phyloP scores from a whole-genome alignment of 2,888 invertebrate genomes.

The Lycia hirtaria region DNA sequence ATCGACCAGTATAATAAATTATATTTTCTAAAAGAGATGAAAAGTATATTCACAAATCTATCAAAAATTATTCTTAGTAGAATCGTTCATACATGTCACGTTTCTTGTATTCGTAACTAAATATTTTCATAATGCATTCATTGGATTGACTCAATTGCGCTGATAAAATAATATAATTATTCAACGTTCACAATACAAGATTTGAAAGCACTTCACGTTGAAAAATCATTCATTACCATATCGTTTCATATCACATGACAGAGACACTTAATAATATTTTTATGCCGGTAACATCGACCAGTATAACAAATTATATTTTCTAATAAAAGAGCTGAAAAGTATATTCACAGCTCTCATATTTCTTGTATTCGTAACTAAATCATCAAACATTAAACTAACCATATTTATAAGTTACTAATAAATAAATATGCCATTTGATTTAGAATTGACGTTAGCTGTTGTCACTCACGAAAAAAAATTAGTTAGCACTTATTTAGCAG shows the following conservation, averaged over 20 bases:
- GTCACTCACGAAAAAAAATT: constrained; percentile 65
- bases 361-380: constrained; percentile 2
- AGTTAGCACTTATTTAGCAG: constrained; percentile 77
- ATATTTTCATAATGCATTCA: constrained; percentile 30
- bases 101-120: background rate
- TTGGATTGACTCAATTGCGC: constrained; percentile 5
- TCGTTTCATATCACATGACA: constrained; percentile 50
- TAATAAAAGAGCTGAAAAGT: constrained; percentile 1
- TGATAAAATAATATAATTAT: constrained; percentile 8
- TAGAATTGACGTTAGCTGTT: constrained; percentile 67
- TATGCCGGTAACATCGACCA: constrained; percentile 59
- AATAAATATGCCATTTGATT: constrained; percentile 52
- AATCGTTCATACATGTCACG: background rate
- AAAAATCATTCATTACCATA: constrained; percentile 80
- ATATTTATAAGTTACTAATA: constrained; percentile 29
- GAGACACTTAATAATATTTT: constrained; percentile 71
- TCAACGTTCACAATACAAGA: constrained; percentile 36
- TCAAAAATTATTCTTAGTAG: background rate
- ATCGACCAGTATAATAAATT: constrained; percentile 26
- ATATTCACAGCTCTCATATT: background rate
- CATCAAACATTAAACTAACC: constrained; percentile 21
- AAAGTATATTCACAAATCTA: background rate
- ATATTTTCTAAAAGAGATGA: constrained; percentile 22
- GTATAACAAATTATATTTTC: constrained; percentile 21
- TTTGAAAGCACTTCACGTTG: constrained; percentile 63